Conservation (phyloP, 1,140 invertebrate species). For the Dendrolimus kikuchii region DNA sequence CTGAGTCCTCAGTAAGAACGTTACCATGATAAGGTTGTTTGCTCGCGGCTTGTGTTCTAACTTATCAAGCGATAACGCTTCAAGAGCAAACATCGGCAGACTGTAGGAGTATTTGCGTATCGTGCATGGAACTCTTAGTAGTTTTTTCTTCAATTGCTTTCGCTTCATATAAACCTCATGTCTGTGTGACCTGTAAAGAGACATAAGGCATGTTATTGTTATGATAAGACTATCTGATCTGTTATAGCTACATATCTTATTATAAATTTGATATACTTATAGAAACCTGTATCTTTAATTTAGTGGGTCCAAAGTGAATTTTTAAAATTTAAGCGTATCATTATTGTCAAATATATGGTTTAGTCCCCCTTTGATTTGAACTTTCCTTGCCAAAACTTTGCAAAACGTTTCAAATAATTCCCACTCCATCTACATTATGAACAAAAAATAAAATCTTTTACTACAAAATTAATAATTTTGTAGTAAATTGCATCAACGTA, state of each 20-base stretch:
- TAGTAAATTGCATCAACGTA: too few species aligned
- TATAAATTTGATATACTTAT: too few species aligned
- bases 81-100: constrained; percentile 60
- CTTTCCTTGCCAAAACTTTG: too few species aligned
- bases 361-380: too few species aligned
- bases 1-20: constrained; percentile 48
- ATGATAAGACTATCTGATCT: constrained; percentile 16
- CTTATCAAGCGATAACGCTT: constrained; percentile 67
- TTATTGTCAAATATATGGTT: too few species aligned
- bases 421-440: too few species aligned
- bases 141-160: constrained; percentile 46
- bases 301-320: too few species aligned
- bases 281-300: too few species aligned
- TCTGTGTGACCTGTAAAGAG: constrained; percentile 46
- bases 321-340: too few species aligned
- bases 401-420: too few species aligned
- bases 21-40: constrained; percentile 68
- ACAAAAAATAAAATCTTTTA: too few species aligned
- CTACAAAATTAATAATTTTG: too few species aligned
- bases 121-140: constrained; percentile 46
- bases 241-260: constrained; percentile 10
- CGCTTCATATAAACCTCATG: constrained; percentile 27
- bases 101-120: constrained; percentile 62
- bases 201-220: constrained; percentile 19
- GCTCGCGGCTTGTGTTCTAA: constrained; percentile 61